Conservation (phyloP, 2,113 vertebrate species). For the Spea multiplicata region DNA sequence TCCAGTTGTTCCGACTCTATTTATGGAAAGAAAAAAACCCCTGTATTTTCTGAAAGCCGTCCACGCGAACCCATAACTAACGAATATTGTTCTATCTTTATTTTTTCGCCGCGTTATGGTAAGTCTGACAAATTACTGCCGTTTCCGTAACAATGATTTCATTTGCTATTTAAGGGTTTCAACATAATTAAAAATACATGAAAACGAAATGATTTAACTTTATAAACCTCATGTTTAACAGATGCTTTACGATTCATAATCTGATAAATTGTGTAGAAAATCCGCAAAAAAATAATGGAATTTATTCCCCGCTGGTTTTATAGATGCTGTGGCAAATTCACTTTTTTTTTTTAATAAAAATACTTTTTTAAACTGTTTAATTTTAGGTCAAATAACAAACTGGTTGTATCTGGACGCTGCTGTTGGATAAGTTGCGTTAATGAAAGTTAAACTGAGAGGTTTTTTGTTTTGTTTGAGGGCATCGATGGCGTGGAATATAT, state of each 20-base stretch:
- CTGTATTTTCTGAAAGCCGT: conserved; percentile 50
- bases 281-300: neutral
- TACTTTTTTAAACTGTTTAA: too few relatives aligned
- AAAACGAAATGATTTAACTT: neutral
- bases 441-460: too few relatives aligned
- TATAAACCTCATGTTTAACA: neutral
- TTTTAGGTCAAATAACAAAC: too few relatives aligned
- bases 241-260: neutral
- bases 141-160: neutral
- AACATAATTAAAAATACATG: neutral
- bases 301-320: neutral
- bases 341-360: too few relatives aligned
- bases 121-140: neutral
- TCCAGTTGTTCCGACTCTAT: neutral
- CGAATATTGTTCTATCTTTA: neutral
- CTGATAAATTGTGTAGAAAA: neutral
- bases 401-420: too few relatives aligned
- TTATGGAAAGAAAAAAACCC: conserved; percentile 23
- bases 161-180: neutral
- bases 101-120: neutral
- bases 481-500: too few relatives aligned
- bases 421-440: too few relatives aligned
- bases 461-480: too few relatives aligned
- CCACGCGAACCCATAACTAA: conserved; percentile 57
- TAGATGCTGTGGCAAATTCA: too few relatives aligned